Percentiles rank a stretch among this genome's conserved stretches.
Evolutionary conservation across 1,140 invertebrate species (phyloP).

Genomic region (Holotrichia oblita): DNA sequence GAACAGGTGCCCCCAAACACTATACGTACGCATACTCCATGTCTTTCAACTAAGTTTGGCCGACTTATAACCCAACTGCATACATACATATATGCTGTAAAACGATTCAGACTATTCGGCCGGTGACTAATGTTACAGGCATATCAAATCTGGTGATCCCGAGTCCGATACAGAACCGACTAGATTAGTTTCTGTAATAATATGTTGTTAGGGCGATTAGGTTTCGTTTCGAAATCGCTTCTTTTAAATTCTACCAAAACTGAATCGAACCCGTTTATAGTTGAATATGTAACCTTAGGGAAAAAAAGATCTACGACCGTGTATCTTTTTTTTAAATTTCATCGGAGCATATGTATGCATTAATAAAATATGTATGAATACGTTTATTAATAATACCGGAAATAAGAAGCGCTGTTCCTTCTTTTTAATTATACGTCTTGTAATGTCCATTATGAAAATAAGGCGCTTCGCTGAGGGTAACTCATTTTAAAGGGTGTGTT

Average conservation of each 20-base stretch:
- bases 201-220: no score
- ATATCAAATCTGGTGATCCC: slow-evolving; percentile 7
- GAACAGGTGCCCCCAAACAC: slow-evolving; percentile 13
- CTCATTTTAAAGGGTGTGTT: background rate
- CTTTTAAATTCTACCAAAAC: no score
- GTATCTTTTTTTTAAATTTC: no score
- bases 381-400: slow-evolving; percentile 3
- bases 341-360: background rate
- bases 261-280: no score
- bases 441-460: slow-evolving; percentile 24
- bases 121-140: slow-evolving; percentile 23
- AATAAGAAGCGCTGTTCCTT: background rate
- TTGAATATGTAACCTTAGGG: no score
- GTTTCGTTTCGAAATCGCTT: no score
- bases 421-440: slow-evolving; percentile 2
- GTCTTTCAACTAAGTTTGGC: background rate
- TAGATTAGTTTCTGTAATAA: background rate
- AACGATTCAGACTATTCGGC: background rate
- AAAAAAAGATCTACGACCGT: no score
- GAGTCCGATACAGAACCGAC: background rate
- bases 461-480: background rate
- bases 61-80: background rate
- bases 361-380: background rate
- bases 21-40: background rate
- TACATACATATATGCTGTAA: background rate